A percentile compares a stretch with the other conserved stretches of the same genome.
Evolutionary conservation across 2,888 invertebrate genomes (phyloP).

Genomic region (Melipona bicolor): DNA sequence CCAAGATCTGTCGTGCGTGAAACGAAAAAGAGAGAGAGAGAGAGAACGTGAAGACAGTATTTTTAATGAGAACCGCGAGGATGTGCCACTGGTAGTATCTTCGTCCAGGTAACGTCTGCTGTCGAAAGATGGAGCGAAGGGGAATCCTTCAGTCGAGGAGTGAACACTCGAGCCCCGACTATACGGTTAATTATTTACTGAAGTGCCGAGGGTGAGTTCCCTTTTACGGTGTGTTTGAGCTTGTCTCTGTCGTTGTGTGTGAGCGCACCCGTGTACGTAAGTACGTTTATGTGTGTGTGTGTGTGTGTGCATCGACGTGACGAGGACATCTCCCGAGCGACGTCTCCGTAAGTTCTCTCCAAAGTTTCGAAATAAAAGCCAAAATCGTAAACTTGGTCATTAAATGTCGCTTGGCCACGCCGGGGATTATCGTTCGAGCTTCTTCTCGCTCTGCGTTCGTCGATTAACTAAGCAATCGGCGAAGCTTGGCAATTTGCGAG

Average conservation of each 20-base stretch:
- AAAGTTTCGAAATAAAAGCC: slow-evolving; percentile 46
- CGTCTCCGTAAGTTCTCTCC: not conserved
- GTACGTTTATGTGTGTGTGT: not conserved
- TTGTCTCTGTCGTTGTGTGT: slow-evolving; percentile 11
- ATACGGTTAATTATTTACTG: slow-evolving; percentile 70
- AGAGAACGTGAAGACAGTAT: slow-evolving; percentile 44
- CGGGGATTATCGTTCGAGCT: slow-evolving; percentile 15
- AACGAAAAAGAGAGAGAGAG: not conserved
- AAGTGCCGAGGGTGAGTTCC: slow-evolving; percentile 57
- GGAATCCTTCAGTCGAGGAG: slow-evolving; percentile 66
- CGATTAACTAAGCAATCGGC: slow-evolving; percentile 18
- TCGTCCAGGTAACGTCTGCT: slow-evolving; percentile 56
- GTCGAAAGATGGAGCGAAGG: slow-evolving; percentile 46
- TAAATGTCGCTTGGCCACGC: slow-evolving; percentile 31
- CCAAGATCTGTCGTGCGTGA: not conserved
- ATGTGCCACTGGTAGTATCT: slow-evolving; percentile 45
- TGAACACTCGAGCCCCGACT: slow-evolving; percentile 57
- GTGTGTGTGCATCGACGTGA: slow-evolving; percentile 24
- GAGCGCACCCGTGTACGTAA: slow-evolving; percentile 21
- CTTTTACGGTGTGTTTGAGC: slow-evolving; percentile 46
- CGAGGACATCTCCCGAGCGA: slow-evolving; percentile 2
- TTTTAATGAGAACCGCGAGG: slow-evolving; percentile 63
- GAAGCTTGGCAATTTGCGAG: slow-evolving; percentile 15
- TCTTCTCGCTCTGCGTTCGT: not conserved
- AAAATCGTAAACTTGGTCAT: slow-evolving; percentile 54